Conservation (phyloP, 2,113 vertebrate species). For the Sminthopsis crassicaudata region DNA sequence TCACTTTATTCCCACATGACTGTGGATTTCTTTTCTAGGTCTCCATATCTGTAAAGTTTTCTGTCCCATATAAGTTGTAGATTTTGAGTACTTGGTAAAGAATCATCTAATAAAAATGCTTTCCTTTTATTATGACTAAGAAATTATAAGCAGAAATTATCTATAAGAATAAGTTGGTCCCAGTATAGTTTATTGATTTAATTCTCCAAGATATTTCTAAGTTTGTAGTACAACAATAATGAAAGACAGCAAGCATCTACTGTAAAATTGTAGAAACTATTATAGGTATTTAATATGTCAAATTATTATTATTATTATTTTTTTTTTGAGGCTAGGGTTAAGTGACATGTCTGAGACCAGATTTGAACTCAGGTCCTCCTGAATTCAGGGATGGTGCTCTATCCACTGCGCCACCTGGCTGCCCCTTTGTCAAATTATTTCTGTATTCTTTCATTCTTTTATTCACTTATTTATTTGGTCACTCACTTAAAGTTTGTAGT, state of each 20-base stretch:
- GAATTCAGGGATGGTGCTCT: too few relatives aligned
- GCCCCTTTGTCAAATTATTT: not conserved
- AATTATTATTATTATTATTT: not conserved
- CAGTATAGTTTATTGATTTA: not conserved
- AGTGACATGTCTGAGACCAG: too few relatives aligned
- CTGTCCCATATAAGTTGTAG: not conserved
- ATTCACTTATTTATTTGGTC: not conserved
- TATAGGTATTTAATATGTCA: not conserved
- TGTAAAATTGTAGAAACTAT: not conserved
- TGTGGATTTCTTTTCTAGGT: not conserved
- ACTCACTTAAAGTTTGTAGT: not conserved
- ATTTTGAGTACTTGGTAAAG: not conserved
- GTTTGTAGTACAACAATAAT: too few relatives aligned
- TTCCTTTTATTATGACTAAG: not conserved
- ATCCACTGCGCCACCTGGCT: too few relatives aligned
- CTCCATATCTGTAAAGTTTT: not conserved
- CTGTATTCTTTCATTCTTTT: not conserved
- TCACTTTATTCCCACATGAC: not conserved
- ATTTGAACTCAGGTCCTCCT: too few relatives aligned
- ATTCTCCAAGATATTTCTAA: not conserved
- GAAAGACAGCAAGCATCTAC: not conserved
- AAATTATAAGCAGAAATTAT: not conserved
- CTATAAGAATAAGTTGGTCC: not conserved
- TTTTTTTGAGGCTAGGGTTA: too few relatives aligned
- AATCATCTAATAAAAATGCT: not conserved